A percentile compares a stretch with the other conserved stretches of the same genome.
phyloP scores from a whole-genome alignment of 2,888 invertebrate genomes.

The Eledone cirrhosa region DNA sequence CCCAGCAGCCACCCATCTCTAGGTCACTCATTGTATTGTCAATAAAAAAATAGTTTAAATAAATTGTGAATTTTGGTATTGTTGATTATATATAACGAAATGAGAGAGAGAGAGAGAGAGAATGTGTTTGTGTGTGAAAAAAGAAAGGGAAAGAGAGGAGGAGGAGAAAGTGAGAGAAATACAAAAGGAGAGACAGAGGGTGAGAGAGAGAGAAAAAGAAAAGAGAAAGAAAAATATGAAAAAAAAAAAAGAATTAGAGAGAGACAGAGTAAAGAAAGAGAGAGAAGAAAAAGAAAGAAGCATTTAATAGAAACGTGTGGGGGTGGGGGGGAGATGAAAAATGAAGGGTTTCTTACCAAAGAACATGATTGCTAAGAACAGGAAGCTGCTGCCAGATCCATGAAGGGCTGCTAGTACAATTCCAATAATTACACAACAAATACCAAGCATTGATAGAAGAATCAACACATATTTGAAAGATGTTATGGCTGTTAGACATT shows the following conservation, averaged over 20 bases:
- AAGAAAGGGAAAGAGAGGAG: too few species aligned
- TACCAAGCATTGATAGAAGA: slow-evolving; percentile 60
- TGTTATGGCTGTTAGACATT: slow-evolving; percentile 58
- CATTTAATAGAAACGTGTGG: not conserved
- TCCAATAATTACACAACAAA: slow-evolving; percentile 64
- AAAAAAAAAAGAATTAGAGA: not conserved
- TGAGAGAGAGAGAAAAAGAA: too few species aligned
- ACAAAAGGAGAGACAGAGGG: not conserved
- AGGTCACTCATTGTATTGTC: too few species aligned
- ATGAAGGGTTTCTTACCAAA: slow-evolving; percentile 60
- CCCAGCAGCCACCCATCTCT: too few species aligned
- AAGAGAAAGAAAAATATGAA: too few species aligned
- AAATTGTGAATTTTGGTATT: too few species aligned
- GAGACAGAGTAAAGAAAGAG: not conserved
- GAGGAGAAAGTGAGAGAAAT: not conserved
- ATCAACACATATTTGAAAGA: slow-evolving; percentile 64
- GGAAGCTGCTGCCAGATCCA: slow-evolving; percentile 59
- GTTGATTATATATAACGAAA: too few species aligned
- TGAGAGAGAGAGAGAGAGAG: too few species aligned
- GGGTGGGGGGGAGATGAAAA: too few species aligned
- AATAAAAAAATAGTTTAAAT: too few species aligned
- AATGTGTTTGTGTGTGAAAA: too few species aligned
- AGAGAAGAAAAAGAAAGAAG: not conserved
- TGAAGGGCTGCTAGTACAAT: slow-evolving; percentile 63
- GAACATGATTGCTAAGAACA: slow-evolving; percentile 65